Percentiles rank a stretch among this genome's conserved stretches.
Conservation (phyloP, 2,888 invertebrate species). For the Limnephilus lunatus region DNA sequence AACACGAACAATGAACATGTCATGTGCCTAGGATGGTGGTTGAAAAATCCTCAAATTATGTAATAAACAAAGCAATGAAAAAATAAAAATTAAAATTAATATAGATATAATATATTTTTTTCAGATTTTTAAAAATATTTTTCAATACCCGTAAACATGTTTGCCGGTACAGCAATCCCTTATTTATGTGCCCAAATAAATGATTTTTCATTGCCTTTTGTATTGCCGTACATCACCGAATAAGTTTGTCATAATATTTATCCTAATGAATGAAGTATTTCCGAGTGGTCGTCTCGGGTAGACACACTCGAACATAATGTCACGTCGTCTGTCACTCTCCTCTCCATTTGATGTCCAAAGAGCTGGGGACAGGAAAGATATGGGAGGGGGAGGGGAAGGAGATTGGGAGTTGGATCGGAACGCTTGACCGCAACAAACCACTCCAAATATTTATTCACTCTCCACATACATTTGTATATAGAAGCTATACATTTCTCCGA, state of each 20-base stretch:
- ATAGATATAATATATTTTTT: too few species aligned
- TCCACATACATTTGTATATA: background rate
- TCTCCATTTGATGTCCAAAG: background rate
- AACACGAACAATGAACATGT: too few species aligned
- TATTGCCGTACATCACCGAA: background rate
- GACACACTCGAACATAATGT: constrained; percentile 9
- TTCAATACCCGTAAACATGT: background rate
- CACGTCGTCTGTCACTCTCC: constrained; percentile 31
- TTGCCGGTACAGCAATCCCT: background rate
- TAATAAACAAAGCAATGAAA: too few species aligned
- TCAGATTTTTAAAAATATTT: too few species aligned
- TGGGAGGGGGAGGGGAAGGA: background rate
- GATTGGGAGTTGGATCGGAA: background rate
- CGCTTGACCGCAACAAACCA: constrained; percentile 29
- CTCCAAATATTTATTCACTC: constrained; percentile 42
- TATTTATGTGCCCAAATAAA: background rate
- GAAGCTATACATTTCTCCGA: background rate
- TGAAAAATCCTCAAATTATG: too few species aligned
- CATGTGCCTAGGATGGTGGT: too few species aligned
- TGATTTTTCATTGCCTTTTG: background rate
- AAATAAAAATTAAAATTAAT: too few species aligned
- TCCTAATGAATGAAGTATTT: background rate
- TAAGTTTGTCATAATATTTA: background rate
- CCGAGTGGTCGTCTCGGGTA: constrained; percentile 38
- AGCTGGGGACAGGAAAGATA: background rate